Percentiles rank a stretch among this genome's conserved stretches.
These are phyloP conservation scores for Drosophila pandora DNA, from an alignment of 1,140 invertebrate genomes.

Conservation along the genomic window DNA sequence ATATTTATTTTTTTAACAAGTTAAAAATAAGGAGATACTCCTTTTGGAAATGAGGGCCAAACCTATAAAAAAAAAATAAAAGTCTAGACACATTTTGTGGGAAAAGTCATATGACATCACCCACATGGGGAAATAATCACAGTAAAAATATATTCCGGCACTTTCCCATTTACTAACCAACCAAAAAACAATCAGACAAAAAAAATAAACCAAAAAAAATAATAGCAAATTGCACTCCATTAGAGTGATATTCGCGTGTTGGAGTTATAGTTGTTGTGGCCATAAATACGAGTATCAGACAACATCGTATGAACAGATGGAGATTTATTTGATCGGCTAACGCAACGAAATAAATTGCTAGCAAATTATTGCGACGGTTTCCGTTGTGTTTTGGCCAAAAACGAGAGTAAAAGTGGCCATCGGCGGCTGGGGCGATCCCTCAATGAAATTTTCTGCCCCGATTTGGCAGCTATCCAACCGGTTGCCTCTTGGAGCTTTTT, in stretches of 20 bases:
- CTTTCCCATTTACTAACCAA: conserved; percentile 5
- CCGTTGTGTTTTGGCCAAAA: conserved; percentile 57
- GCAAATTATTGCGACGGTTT: conserved; percentile 74
- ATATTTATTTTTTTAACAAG: neutral
- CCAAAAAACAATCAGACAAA: neutral
- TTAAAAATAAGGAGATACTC: neutral
- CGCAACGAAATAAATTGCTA: conserved; percentile 71
- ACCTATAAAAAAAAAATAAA: no score
- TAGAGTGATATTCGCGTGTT: conserved; percentile 41
- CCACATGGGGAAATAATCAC: neutral
- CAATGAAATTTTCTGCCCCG: conserved; percentile 38
- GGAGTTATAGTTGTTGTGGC: conserved; percentile 14
- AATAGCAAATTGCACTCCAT: conserved; percentile 28
- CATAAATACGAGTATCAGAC: conserved; percentile 20
- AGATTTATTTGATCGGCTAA: conserved; percentile 69
- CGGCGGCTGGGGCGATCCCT: conserved; percentile 18
- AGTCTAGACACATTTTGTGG: neutral
- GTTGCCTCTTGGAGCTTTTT: conserved; percentile 24
- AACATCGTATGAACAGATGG: conserved; percentile 24
- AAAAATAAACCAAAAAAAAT: conserved; percentile 20
- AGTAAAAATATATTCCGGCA: neutral
- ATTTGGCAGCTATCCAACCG: conserved; percentile 60
- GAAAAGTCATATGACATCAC: conserved; percentile 14
- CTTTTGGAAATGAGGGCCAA: neutral
- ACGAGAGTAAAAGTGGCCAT: conserved; percentile 64